Conservation (phyloP, 2,888 invertebrate genomes). For the Drosophila kanekoi region DNA sequence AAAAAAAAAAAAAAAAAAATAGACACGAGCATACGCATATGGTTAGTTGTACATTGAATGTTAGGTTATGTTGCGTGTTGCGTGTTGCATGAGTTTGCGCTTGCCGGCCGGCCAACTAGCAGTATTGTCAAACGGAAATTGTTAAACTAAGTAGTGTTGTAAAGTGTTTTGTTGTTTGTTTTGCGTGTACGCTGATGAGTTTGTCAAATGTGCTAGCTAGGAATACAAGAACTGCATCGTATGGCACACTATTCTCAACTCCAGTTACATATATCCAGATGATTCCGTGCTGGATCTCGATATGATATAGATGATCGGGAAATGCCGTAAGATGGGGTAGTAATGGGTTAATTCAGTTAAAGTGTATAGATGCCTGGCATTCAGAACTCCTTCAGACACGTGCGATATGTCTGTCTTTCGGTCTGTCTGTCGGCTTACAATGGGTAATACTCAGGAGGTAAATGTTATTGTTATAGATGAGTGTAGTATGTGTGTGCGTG, state of each 20-base stretch:
- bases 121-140: slow-evolving; percentile 58
- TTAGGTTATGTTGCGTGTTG: slow-evolving; percentile 40
- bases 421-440: slow-evolving; percentile 13
- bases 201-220: not conserved
- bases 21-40: slow-evolving; percentile 37
- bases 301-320: not conserved
- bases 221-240: slow-evolving; percentile 3
- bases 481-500: slow-evolving; percentile 1
- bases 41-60: slow-evolving; percentile 49
- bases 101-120: slow-evolving; percentile 18
- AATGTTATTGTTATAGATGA: slow-evolving; percentile 21
- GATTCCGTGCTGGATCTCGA: not conserved
- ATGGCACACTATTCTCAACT: slow-evolving; percentile 12
- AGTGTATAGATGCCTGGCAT: not conserved
- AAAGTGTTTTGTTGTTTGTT: no score
- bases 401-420: not conserved
- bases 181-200: not conserved
- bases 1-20: slow-evolving; percentile 10
- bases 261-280: not conserved
- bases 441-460: slow-evolving; percentile 57
- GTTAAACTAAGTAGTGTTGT: slow-evolving; percentile 19
- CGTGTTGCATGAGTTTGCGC: slow-evolving; percentile 13
- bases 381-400: not conserved
- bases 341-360: not conserved
- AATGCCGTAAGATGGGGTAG: not conserved